These are phyloP conservation scores for Ganaspis sp. DNA, from an alignment of 1,140 invertebrate genomes.

Conservation along the genomic window DNA sequence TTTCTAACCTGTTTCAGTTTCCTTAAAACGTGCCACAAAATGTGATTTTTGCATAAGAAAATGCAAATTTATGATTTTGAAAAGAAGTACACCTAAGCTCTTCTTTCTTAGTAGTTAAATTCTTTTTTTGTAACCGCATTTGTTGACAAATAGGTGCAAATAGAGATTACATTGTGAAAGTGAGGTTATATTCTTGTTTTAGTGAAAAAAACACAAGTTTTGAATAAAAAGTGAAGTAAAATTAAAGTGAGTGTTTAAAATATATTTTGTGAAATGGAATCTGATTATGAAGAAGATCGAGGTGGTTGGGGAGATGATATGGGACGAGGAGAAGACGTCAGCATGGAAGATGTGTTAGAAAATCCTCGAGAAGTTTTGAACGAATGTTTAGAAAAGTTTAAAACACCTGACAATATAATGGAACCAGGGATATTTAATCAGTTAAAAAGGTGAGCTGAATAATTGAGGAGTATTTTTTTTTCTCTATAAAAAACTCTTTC, in stretches of 20 bases:
- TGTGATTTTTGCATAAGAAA: too few relatives aligned
- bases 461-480: too few relatives aligned
- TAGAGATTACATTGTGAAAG: neutral
- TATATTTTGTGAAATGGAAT: slow-evolving; percentile 62
- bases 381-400: slow-evolving; percentile 93
- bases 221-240: too few relatives aligned
- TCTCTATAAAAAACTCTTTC: too few relatives aligned
- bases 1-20: too few relatives aligned
- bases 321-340: slow-evolving; percentile 72
- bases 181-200: neutral
- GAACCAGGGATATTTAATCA: slow-evolving; percentile 97
- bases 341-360: slow-evolving; percentile 84
- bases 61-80: too few relatives aligned
- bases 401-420: slow-evolving; percentile 97
- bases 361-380: slow-evolving; percentile 90
- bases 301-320: slow-evolving; percentile 71
- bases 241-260: neutral
- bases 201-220: too few relatives aligned
- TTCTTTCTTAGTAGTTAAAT: neutral
- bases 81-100: neutral
- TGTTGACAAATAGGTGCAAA: neutral
- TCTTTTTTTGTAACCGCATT: neutral
- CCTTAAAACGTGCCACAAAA: too few relatives aligned
- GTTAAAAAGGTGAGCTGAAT: slow-evolving; percentile 86
- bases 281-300: slow-evolving; percentile 68